Conservation (phyloP, 2,888 invertebrate genomes). For the Epirrhoe alternata region DNA sequence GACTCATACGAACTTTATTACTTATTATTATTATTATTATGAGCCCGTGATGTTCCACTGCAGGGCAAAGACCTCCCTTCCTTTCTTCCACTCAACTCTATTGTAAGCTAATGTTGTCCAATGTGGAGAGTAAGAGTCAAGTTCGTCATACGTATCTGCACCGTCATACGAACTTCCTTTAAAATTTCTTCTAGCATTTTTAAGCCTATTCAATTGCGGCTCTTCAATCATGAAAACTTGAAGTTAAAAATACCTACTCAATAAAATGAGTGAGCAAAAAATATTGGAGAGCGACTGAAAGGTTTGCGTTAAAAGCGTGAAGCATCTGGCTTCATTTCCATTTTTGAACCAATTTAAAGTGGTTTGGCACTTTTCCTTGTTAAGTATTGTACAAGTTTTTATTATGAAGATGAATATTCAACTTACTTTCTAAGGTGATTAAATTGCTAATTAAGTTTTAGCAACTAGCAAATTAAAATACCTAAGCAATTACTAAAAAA, state of each 20-base stretch:
- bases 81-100: too few relatives aligned
- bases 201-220: conserved; percentile 3
- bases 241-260: conserved; percentile 22
- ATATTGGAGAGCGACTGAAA: conserved; percentile 22
- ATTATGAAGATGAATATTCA: conserved; percentile 20
- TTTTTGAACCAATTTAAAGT: conserved; percentile 35
- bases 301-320: conserved; percentile 26
- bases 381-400: conserved; percentile 18
- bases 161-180: too few relatives aligned
- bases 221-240: conserved; percentile 22
- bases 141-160: too few relatives aligned
- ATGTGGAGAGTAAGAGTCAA: too few relatives aligned
- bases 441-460: neutral
- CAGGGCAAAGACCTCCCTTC: too few relatives aligned
- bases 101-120: too few relatives aligned
- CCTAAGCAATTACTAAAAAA: too few relatives aligned
- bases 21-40: too few relatives aligned
- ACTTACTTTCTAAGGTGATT: neutral
- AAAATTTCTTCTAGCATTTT: conserved; percentile 8
- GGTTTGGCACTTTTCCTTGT: conserved; percentile 27
- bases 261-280: conserved; percentile 23
- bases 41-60: too few relatives aligned
- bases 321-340: conserved; percentile 32
- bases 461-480: neutral
- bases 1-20: too few relatives aligned